Evolutionary conservation across 2,797 vertebrate species (phyloP).

Genomic region (Telmatherina bonti): DNA sequence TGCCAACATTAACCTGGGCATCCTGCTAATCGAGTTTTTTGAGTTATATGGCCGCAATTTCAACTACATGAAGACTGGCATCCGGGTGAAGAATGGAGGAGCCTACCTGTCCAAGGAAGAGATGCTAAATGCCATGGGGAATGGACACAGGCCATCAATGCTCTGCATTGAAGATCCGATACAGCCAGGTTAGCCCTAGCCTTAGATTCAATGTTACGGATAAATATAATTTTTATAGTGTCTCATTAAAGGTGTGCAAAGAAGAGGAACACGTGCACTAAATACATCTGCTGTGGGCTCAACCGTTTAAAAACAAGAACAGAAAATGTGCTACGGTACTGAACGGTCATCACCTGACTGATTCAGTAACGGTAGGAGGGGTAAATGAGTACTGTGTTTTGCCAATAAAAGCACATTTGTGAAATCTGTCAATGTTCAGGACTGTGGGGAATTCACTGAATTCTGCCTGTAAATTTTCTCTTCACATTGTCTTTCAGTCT

Average conservation of each 20-base stretch:
- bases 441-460: not conserved
- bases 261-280: not conserved
- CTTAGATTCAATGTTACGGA: not conserved
- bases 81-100: conserved; percentile 94
- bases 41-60: conserved; percentile 97
- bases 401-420: not conserved
- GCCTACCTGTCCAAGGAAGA: conserved; percentile 96
- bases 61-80: conserved; percentile 97
- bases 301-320: not conserved
- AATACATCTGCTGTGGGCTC: not conserved
- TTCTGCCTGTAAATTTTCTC: not conserved
- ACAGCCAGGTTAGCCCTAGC: conserved; percentile 86
- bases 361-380: not conserved
- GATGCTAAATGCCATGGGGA: conserved; percentile 92
- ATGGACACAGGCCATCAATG: conserved; percentile 94
- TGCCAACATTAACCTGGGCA: conserved; percentile 94
- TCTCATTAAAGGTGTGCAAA: not conserved
- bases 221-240: not conserved
- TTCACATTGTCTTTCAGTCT: not conserved
- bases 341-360: not conserved
- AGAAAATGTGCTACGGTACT: not conserved
- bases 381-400: not conserved
- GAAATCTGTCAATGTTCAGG: not conserved
- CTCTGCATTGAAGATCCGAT: conserved; percentile 97
- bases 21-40: conserved; percentile 99